These are phyloP conservation scores for Pseudolycoriella hygida DNA, from an alignment of 2,888 invertebrate genomes.

Conservation along the genomic window DNA sequence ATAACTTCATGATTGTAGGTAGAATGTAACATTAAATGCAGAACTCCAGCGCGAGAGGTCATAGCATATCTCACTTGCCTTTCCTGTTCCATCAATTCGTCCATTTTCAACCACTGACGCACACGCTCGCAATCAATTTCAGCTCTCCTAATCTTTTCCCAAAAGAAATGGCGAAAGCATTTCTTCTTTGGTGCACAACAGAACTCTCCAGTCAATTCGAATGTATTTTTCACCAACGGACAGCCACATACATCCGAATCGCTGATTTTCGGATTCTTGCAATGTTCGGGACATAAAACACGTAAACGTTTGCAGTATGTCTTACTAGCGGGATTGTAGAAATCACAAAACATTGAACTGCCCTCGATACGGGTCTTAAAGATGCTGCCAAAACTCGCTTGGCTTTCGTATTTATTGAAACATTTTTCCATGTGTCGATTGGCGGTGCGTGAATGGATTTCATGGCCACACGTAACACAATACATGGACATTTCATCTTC, in stretches of 20 bases:
- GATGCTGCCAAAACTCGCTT: constrained; percentile 88
- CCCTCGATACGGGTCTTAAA: constrained; percentile 89
- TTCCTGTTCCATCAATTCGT: constrained; percentile 88
- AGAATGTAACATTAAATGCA: constrained; percentile 90
- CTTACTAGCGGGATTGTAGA: constrained; percentile 69
- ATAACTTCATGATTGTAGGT: constrained; percentile 88
- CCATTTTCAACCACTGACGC: constrained; percentile 81
- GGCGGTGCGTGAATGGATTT: constrained; percentile 80
- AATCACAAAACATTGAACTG: constrained; percentile 96
- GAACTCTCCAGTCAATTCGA: constrained; percentile 69
- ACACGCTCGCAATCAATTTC: constrained; percentile 92
- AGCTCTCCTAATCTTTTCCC: constrained; percentile 88
- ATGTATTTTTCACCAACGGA: constrained; percentile 70
- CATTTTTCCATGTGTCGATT: constrained; percentile 97
- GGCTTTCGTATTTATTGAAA: constrained; percentile 93
- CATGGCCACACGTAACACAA: constrained; percentile 94
- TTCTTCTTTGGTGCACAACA: constrained; percentile 77
- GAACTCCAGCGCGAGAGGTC: constrained; percentile 71
- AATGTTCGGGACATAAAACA: constrained; percentile 94
- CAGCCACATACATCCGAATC: constrained; percentile 86
- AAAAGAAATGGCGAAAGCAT: constrained; percentile 81
- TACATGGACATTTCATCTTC: constrained; percentile 62
- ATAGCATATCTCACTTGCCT: constrained; percentile 57
- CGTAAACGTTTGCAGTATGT: constrained; percentile 92
- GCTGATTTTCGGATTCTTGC: constrained; percentile 78